Evolutionary conservation across 2,797 vertebrate species (phyloP).

Genomic region (Orientallactaga sibirica): DNA sequence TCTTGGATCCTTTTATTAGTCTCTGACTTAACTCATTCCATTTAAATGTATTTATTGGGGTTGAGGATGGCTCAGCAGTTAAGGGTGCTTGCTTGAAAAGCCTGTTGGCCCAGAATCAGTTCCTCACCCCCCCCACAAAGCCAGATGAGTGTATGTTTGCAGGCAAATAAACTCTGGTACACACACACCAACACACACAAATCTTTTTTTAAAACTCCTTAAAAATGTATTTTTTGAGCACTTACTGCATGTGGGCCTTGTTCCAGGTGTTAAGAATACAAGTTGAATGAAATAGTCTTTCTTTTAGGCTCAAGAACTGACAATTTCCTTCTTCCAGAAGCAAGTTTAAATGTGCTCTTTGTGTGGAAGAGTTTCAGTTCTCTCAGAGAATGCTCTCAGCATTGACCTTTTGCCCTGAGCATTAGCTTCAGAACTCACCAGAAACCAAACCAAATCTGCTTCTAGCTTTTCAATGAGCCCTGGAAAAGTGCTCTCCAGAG

Average conservation of each 20-base stretch:
- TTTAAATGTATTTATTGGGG: too few species aligned
- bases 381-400: not conserved
- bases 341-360: not conserved
- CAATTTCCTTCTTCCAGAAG: not conserved
- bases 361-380: not conserved
- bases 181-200: too few species aligned
- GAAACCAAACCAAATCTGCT: not conserved
- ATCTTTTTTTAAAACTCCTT: not conserved
- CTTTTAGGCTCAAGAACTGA: not conserved
- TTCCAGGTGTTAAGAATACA: not conserved
- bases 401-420: not conserved
- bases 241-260: not conserved
- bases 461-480: not conserved
- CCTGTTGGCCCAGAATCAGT: too few species aligned
- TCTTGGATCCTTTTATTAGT: not conserved
- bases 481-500: not conserved
- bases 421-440: not conserved
- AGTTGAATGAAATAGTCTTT: not conserved
- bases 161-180: too few species aligned
- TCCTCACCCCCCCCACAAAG: too few species aligned
- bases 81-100: too few species aligned
- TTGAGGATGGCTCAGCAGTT: too few species aligned
- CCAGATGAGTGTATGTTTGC: too few species aligned
- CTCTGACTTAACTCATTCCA: not conserved
- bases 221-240: not conserved